These are phyloP conservation scores for Nasonia vitripennis DNA, from an alignment of 1,140 invertebrate genomes.

Conservation along the genomic window DNA sequence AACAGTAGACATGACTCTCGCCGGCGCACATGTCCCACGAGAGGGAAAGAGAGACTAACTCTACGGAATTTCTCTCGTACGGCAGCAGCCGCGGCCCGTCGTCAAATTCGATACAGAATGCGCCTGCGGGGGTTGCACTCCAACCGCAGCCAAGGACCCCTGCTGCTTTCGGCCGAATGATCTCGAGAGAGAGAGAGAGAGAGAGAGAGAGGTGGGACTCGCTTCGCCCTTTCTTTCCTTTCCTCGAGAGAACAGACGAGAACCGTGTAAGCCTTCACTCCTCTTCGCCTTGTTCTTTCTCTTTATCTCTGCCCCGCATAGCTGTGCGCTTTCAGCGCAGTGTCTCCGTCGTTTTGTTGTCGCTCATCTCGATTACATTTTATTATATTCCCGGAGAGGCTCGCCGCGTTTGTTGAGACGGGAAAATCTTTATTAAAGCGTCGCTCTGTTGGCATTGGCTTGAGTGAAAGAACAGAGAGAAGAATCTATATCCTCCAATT, in stretches of 20 bases:
- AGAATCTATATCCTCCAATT: no score
- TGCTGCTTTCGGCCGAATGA: constrained; percentile 62
- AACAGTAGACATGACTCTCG: constrained; percentile 6
- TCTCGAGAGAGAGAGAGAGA: constrained; percentile 38
- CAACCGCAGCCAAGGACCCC: constrained; percentile 56
- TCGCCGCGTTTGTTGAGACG: not conserved
- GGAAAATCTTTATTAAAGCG: not conserved
- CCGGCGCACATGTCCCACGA: constrained; percentile 1
- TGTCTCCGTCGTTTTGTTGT: constrained; percentile 34
- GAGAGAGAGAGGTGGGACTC: constrained; percentile 49
- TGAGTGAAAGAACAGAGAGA: no score
- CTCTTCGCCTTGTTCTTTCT: not conserved
- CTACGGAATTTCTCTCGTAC: constrained; percentile 49
- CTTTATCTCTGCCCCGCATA: not conserved
- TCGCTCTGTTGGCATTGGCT: no score
- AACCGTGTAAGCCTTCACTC: constrained; percentile 36
- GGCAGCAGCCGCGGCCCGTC: constrained; percentile 46
- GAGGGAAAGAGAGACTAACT: constrained; percentile 30
- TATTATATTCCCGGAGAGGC: constrained; percentile 14
- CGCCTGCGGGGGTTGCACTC: constrained; percentile 50
- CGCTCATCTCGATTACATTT: constrained; percentile 43
- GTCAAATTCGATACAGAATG: constrained; percentile 64
- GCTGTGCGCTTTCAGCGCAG: not conserved
- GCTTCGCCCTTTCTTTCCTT: not conserved
- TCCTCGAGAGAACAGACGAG: not conserved